A percentile compares a stretch with the other conserved stretches of the same genome.
These are phyloP conservation scores for Chaetops frenatus DNA, from an alignment of 2,113 vertebrate genomes.

Conservation along the genomic window DNA sequence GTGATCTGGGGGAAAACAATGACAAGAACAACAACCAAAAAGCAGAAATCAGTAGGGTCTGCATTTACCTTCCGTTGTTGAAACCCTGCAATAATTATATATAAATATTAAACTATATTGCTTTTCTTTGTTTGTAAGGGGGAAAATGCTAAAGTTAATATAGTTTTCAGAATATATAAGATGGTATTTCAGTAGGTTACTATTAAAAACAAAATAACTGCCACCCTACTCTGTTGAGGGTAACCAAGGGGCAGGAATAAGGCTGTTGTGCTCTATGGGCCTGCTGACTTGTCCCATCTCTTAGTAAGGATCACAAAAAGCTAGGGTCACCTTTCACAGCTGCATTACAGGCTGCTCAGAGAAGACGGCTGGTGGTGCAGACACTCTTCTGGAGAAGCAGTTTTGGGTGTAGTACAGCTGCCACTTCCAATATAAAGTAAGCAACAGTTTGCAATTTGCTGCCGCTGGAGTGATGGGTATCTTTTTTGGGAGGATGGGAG, in stretches of 20 bases:
- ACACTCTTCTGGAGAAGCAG: not conserved
- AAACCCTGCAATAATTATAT: not conserved
- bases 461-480: fast-evolving
- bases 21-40: not conserved
- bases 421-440: not conserved
- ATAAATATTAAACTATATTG: not conserved
- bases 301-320: not conserved
- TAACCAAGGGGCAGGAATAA: not conserved
- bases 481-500: not conserved
- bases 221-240: not conserved
- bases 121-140: not conserved
- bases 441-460: not conserved
- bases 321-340: not conserved
- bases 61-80: not conserved
- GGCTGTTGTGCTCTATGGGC: not conserved
- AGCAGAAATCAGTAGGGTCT: not conserved
- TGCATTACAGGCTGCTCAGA: not conserved
- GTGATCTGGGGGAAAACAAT: not conserved
- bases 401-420: not conserved
- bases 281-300: not conserved
- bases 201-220: not conserved
- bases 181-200: not conserved
- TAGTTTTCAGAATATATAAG: not conserved
- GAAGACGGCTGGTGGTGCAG: not conserved
- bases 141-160: not conserved